Conservation (phyloP, 2,888 invertebrate species). For the Sicus ferrugineus region DNA sequence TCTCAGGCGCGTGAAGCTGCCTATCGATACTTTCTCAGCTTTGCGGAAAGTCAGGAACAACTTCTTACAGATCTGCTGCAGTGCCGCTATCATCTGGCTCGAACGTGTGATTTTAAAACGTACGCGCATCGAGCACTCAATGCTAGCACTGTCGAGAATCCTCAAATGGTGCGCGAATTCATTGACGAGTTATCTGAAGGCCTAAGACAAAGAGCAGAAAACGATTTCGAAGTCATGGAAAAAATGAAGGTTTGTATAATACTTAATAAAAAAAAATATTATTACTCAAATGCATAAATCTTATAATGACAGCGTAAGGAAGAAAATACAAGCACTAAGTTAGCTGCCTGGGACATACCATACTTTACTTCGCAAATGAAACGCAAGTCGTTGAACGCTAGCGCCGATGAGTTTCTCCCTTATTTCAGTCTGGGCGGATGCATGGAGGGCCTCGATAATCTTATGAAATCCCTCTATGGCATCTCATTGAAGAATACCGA, state of each 20-base stretch:
- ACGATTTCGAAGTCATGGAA: conserved; percentile 81
- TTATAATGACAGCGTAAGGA: conserved; percentile 49
- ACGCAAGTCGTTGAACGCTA: conserved; percentile 74
- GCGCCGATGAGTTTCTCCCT: conserved; percentile 78
- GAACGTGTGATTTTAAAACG: conserved; percentile 86
- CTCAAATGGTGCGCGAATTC: conserved; percentile 81
- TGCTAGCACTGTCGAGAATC: conserved; percentile 85
- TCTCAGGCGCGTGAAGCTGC: conserved; percentile 85
- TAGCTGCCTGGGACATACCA: conserved; percentile 86
- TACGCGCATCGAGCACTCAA: conserved; percentile 90
- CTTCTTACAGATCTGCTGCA: conserved; percentile 77
- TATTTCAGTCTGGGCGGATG: conserved; percentile 93
- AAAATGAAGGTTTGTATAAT: conserved; percentile 70
- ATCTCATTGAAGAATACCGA: conserved; percentile 79
- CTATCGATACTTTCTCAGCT: conserved; percentile 84
- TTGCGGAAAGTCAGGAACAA: conserved; percentile 78
- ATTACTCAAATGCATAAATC: not conserved
- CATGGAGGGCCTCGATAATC: conserved; percentile 94
- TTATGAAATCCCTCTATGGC: conserved; percentile 85
- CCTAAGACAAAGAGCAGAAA: conserved; percentile 73
- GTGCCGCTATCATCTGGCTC: conserved; percentile 81
- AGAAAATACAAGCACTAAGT: conserved; percentile 51
- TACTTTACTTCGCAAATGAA: conserved; percentile 82
- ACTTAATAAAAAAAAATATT: too few relatives aligned
- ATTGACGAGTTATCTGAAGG: conserved; percentile 78